Evolutionary conservation across 2,113 vertebrate genomes (phyloP).

Genomic region (Theristicus caerulescens): DNA sequence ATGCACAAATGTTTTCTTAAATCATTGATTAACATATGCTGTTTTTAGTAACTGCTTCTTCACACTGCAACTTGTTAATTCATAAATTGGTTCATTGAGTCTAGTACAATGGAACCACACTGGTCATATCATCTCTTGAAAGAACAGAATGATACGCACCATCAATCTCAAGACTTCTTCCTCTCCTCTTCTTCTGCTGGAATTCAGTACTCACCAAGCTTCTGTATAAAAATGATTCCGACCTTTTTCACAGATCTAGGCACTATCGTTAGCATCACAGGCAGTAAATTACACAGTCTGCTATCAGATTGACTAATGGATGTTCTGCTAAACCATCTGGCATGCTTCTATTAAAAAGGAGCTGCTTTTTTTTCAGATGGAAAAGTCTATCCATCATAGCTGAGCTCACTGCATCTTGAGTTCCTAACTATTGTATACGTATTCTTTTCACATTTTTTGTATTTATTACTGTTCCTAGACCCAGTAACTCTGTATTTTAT

Average conservation of each 20-base stretch:
- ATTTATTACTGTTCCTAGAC: not conserved
- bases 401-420: not conserved
- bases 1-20: not conserved
- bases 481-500: not conserved
- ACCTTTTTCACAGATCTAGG: not conserved
- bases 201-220: not conserved
- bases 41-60: not conserved
- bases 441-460: not conserved
- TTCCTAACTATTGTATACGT: not conserved
- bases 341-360: slow-evolving; percentile 17
- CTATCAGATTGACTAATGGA: slow-evolving; percentile 49
- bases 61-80: not conserved
- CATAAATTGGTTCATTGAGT: not conserved
- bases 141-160: not conserved
- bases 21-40: not conserved
- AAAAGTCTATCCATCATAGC: slow-evolving; percentile 11
- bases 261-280: not conserved
- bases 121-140: not conserved
- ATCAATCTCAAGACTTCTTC: not conserved
- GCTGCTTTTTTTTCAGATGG: not conserved
- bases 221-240: slow-evolving; percentile 19
- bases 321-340: slow-evolving; percentile 45
- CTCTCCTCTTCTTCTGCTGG: not conserved
- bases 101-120: not conserved
- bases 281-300: slow-evolving; percentile 32